Conservation (phyloP, 2,797 vertebrate species). For the Sebastes aleutianus region DNA sequence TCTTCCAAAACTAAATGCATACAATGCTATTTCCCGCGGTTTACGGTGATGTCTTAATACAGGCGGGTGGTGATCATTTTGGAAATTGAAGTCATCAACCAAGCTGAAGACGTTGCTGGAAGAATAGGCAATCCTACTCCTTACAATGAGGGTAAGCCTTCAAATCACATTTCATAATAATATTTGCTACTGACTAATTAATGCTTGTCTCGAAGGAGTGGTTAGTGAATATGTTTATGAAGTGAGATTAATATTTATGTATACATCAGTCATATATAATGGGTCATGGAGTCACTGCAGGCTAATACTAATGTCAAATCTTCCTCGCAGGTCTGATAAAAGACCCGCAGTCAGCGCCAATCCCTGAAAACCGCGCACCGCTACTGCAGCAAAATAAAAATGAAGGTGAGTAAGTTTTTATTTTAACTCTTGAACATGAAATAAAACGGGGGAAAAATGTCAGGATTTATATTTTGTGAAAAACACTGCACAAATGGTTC, state of each 20-base stretch:
- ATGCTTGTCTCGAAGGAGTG: too few species aligned
- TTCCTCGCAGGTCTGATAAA: constrained; percentile 74
- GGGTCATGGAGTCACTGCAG: neutral
- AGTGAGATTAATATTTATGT: neutral
- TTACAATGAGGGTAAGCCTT: constrained; percentile 88
- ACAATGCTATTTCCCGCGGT: neutral
- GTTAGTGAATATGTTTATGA: neutral
- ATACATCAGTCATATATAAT: neutral
- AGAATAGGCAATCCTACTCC: constrained; percentile 91
- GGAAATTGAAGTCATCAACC: constrained; percentile 89
- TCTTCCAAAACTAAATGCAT: neutral
- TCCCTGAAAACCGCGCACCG: constrained; percentile 53
- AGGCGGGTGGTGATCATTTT: constrained; percentile 95
- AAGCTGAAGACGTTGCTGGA: constrained; percentile 82
- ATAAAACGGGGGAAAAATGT: neutral
- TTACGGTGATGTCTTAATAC: neutral
- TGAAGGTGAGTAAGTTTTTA: constrained; percentile 58
- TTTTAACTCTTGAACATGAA: neutral
- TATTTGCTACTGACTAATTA: neutral
- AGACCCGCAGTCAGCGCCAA: constrained; percentile 54
- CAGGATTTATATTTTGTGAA: neutral
- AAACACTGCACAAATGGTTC: neutral
- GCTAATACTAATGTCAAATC: neutral
- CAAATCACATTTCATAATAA: neutral
- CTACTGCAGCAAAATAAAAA: constrained; percentile 74